Percentiles rank a stretch among this genome's conserved stretches.
Evolutionary conservation across 2,113 vertebrate genomes (phyloP).

Genomic region (Pholis gunnellus): DNA sequence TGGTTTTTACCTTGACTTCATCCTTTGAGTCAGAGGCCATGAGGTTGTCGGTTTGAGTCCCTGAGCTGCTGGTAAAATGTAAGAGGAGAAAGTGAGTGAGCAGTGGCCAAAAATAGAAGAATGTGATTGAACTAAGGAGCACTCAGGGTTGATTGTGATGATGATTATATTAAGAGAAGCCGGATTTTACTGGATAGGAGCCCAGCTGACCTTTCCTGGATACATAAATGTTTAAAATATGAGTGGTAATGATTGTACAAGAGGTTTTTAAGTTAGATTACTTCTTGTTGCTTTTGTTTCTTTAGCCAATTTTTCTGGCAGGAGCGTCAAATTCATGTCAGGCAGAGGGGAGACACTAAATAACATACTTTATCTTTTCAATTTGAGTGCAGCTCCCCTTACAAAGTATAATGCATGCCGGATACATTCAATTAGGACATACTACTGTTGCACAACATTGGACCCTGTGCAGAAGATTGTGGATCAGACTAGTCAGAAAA

Average conservation of each 20-base stretch:
- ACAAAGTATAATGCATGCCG: not conserved
- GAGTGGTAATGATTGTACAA: not conserved
- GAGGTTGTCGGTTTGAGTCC: conserved; percentile 21
- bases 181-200: not conserved
- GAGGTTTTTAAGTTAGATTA: not conserved
- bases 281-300: too few relatives aligned
- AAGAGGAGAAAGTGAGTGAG: not conserved
- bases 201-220: conserved; percentile 14
- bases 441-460: not conserved
- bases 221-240: conserved; percentile 7
- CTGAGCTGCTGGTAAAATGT: conserved; percentile 1
- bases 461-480: not conserved
- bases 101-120: conserved; percentile 16
- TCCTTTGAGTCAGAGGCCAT: conserved; percentile 6
- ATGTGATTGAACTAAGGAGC: conserved; percentile 11
- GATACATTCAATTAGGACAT: not conserved
- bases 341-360: not conserved
- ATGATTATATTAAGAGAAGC: conserved; percentile 18
- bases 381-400: not conserved
- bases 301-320: not conserved
- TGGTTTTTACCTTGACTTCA: conserved; percentile 14
- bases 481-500: not conserved
- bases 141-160: conserved; percentile 37
- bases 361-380: not conserved
- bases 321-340: not conserved